Evolutionary conservation across 2,888 invertebrate genomes (phyloP), one percentile per base, ranked within the genome.

Genomic region (Sthenelais limicola): DNA sequence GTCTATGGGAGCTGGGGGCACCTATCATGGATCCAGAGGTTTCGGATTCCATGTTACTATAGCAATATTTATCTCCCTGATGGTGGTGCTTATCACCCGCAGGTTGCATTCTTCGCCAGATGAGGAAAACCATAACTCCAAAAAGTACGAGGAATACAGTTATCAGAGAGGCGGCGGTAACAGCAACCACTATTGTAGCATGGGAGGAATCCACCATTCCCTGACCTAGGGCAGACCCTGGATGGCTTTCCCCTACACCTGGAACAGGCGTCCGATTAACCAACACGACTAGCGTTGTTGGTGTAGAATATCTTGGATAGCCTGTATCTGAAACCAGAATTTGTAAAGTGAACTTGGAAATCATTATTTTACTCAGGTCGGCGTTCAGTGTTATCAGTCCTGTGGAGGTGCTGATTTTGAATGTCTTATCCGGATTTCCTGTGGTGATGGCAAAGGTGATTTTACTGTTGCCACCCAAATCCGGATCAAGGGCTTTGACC

Each of bases 381-480:
- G 78, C 78, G 1, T 77, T 79, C 3, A 83, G 75, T 38, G 78
- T 77, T 21, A 90, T 85, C 51, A 85, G 86, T 0, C 90, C 90
- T n/a, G 82, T 82, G 3, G 82, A 74, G 1, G 82, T 76, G 70
- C 89, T 85, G 67, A 90, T 85, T 58, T 79, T 80, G 80, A 89
- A 89, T 67, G 88, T 81, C 3, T 79, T 80, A 1, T 86, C 84
- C 47, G 84, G 85, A 68, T 89, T 89, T 9, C 89, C 88, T 28
- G 68, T 58, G 4, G 74, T 58, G 24, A 82, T 72, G 43, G 74
- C 71, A 66, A 74, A 81, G 3, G 73, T 74, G 26, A 82, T 49
- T 43, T 71, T 69, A 0, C 83, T 77, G 83, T 81, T 82, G 24
- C 76, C 79, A 0, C 76, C 74, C 24, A 79, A 73, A 75, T 84